These are phyloP conservation scores for Rhingia rostrata DNA, from an alignment of 2,888 invertebrate species.

Conservation along the genomic window DNA sequence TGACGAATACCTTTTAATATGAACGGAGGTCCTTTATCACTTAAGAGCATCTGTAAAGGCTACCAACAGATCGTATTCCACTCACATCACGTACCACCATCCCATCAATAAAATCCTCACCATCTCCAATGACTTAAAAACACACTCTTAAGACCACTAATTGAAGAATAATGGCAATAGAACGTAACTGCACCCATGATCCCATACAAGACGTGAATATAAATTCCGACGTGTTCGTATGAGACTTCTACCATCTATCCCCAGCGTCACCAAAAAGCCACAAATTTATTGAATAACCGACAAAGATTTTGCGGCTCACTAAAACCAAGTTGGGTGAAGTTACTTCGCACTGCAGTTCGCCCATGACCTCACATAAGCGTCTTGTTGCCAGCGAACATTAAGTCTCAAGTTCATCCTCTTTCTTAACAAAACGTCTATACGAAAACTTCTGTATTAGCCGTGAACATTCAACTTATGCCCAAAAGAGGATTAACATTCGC, in stretches of 20 bases:
- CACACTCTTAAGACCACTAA: not conserved
- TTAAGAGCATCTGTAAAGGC: too few species aligned
- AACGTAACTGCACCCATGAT: constrained; percentile 18
- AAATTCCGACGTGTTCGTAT: constrained; percentile 32
- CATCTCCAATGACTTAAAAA: not conserved
- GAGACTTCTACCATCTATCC: constrained; percentile 14
- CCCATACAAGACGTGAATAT: constrained; percentile 13
- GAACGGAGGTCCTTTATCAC: too few species aligned
- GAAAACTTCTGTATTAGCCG: constrained; percentile 52
- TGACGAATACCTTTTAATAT: too few species aligned
- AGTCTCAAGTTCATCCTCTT: constrained; percentile 64
- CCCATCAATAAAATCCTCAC: not conserved
- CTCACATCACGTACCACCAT: not conserved
- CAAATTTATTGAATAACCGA: constrained; percentile 59
- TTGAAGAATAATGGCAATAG: constrained; percentile 18
- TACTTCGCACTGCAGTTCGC: constrained; percentile 3
- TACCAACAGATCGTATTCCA: not conserved
- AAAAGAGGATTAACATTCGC: constrained; percentile 66
- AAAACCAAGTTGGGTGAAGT: constrained; percentile 32
- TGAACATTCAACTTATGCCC: constrained; percentile 64
- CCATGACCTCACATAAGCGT: not conserved
- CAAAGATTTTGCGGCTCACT: constrained; percentile 45
- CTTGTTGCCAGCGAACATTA: not conserved
- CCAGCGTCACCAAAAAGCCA: constrained; percentile 5
- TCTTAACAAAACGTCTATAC: constrained; percentile 48